Evolutionary conservation across 2,888 invertebrate species (phyloP).

Genomic region (Cephus runcator): DNA sequence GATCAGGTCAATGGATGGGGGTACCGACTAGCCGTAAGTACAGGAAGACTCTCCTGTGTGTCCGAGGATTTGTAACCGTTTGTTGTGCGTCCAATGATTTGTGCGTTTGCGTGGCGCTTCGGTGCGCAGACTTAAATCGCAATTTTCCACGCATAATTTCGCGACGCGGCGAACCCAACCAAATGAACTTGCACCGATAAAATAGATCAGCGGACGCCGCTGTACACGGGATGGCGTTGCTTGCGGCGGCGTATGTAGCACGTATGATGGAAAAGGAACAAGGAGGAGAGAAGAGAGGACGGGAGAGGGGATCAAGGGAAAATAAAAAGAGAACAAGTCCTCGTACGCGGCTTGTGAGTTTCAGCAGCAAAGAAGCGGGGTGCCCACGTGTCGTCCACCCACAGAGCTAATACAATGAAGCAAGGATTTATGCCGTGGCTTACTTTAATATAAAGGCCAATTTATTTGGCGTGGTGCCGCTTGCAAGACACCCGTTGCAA

Average conservation of each 20-base stretch:
- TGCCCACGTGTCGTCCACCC: conserved; percentile 53
- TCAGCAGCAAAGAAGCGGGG: not conserved
- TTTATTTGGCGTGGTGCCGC: conserved; percentile 45
- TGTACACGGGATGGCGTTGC: not conserved
- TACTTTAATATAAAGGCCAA: conserved; percentile 58
- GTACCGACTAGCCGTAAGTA: too few species aligned
- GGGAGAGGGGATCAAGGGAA: conserved; percentile 1
- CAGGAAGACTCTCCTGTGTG: not conserved
- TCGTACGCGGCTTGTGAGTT: not conserved
- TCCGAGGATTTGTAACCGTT: too few species aligned
- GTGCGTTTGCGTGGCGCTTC: conserved; percentile 12
- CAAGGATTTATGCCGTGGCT: conserved; percentile 55
- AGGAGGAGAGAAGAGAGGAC: not conserved
- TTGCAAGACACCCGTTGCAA: conserved; percentile 33
- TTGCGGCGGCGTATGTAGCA: conserved; percentile 7
- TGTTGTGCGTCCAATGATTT: not conserved
- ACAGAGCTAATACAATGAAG: conserved; percentile 57
- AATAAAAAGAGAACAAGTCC: conserved; percentile 6
- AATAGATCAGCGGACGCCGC: conserved; percentile 23
- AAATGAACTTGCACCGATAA: conserved; percentile 31
- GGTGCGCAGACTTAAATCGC: conserved; percentile 39
- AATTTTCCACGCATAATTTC: conserved; percentile 46
- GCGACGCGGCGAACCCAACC: conserved; percentile 5
- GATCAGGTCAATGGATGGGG: not conserved
- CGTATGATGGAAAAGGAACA: not conserved